Conservation (phyloP, 2,113 vertebrate genomes). For the Macroglossus sobrinus region DNA sequence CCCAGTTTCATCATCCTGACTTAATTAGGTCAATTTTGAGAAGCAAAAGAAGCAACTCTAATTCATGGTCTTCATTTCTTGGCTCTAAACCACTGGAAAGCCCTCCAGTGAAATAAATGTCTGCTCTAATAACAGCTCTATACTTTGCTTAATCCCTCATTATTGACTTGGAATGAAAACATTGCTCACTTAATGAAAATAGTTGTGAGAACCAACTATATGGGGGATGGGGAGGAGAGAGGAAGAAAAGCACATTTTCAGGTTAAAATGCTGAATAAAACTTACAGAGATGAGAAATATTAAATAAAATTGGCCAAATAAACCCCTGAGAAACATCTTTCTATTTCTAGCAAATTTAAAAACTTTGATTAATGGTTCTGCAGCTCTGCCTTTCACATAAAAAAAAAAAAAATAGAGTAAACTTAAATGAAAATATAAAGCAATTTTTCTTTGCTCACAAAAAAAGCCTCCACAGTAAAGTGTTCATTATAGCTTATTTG, state of each 20-base stretch:
- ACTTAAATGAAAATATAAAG: conserved; percentile 24
- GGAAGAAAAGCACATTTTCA: not conserved
- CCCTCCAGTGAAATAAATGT: not conserved
- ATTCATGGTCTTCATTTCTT: not conserved
- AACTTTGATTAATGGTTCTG: not conserved
- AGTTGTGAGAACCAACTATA: not conserved
- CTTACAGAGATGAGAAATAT: not conserved
- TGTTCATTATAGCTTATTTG: not conserved
- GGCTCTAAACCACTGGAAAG: not conserved
- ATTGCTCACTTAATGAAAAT: not conserved
- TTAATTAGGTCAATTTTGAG: conserved; percentile 5
- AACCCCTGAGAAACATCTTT: conserved; percentile 17
- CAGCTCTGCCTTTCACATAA: not conserved
- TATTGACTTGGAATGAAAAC: not conserved
- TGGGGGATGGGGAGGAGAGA: not conserved
- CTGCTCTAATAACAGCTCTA: not conserved
- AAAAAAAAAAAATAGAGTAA: not conserved
- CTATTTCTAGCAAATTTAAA: conserved; percentile 17
- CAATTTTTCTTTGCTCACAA: not conserved
- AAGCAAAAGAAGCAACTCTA: not conserved
- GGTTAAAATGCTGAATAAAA: not conserved
- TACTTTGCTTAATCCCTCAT: not conserved
- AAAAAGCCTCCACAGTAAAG: not conserved
- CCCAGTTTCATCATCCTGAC: not conserved
- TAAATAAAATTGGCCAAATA: not conserved